Evolutionary conservation across 2,888 invertebrate species (phyloP), one percentile per base, ranked within the genome.

Genomic region (Zootermopsis nevadensis): DNA sequence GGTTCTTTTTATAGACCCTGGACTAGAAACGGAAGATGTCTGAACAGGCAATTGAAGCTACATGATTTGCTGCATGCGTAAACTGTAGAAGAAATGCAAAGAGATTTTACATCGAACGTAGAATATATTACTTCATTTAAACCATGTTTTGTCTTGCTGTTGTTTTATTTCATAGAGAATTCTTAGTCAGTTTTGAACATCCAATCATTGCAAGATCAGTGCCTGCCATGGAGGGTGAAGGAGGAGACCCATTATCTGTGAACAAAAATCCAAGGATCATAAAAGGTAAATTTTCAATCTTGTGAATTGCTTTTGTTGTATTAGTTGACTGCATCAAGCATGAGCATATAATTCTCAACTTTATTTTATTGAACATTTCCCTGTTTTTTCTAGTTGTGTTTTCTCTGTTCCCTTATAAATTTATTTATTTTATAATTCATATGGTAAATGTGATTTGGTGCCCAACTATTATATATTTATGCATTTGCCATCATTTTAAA

Each of bases 231-330:
- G 86, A 86, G 83, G 84, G 84, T 35, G 85, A 85, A 80, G 83
- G 84, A 77, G 85, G 84, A 67, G 89, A 93, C 87, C 93, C 93
- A 76, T 92, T 93, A 35, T 93, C 93, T 87, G 90, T 94, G 79
- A 91, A 93, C 38, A 93, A 93, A 88, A 92, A 93, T 88, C 92
- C 93, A 76, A 90, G 90, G 86, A 91, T 93, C 77, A 90, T 94
- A 77, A 93, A 92, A 92, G 92, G 93, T 93, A 90, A 86, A 4
- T 27, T 60, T 27, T n/a, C n/a, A 27, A 60, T 15, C 19, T 15
- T 48, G 27, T 60, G n/a, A 60, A 60, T n/a, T 60, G 27, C 60
- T 0, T 60, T 2, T n/a, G 60, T 60, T 60, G 15, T 19, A 27
- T 60, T 60, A n/a, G 27, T 27, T n/a, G n/a, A 3, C n/a, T n/a